Conservation (phyloP, 2,797 vertebrate genomes). For the Cynopterus sphinx region DNA sequence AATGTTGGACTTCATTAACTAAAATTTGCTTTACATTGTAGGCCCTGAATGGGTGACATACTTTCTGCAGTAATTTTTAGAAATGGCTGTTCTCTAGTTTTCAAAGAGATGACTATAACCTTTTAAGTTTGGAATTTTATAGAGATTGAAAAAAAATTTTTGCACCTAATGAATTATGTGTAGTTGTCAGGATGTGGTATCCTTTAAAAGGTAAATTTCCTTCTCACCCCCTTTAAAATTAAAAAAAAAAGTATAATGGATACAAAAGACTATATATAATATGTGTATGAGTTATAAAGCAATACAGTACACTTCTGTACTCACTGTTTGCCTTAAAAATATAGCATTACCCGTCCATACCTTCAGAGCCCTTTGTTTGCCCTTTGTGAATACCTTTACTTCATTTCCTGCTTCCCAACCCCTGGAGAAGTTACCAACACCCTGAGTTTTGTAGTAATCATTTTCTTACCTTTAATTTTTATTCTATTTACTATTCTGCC, state of each 20-base stretch:
- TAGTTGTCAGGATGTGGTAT: background rate
- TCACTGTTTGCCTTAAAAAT: background rate
- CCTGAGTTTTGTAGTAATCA: background rate
- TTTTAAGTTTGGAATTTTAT: constrained; percentile 17
- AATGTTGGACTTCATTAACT: constrained; percentile 48
- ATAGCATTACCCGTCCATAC: background rate
- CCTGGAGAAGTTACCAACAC: background rate
- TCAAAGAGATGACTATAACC: background rate
- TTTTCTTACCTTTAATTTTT: background rate
- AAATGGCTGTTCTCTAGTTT: background rate
- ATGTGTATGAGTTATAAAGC: background rate
- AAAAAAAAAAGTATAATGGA: background rate
- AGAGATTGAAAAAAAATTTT: background rate
- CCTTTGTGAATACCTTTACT: background rate
- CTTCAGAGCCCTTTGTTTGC: background rate
- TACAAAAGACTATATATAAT: background rate
- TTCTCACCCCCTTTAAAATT: background rate
- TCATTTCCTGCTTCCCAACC: background rate
- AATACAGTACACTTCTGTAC: background rate
- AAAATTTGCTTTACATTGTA: constrained; percentile 6
- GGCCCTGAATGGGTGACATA: background rate
- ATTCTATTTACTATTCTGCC: background rate
- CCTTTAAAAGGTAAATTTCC: background rate
- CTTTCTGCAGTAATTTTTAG: background rate
- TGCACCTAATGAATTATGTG: background rate